Conservation (phyloP, 2,113 vertebrate genomes). For the Xyliphius kryptos region DNA sequence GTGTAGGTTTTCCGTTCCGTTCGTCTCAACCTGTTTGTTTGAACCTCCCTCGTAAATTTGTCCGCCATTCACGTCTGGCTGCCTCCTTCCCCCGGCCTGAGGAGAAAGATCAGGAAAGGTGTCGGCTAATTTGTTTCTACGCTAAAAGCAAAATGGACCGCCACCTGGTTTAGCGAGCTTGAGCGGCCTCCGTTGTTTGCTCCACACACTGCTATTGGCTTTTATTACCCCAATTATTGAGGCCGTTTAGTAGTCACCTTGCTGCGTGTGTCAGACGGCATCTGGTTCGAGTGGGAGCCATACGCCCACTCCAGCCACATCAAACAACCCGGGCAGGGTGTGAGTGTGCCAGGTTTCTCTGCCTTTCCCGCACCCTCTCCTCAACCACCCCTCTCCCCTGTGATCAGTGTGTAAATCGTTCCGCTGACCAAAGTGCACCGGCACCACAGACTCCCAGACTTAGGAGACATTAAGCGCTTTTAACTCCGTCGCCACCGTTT, state of each 20-base stretch:
- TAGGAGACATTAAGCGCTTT: conserved; percentile 32
- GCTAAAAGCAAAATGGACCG: conserved; percentile 63
- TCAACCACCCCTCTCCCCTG: background rate
- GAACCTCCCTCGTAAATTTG: conserved; percentile 63
- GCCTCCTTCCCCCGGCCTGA: conserved; percentile 53
- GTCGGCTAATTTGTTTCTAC: conserved; percentile 66
- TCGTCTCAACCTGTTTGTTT: conserved; percentile 58
- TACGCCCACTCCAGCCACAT: conserved; percentile 37
- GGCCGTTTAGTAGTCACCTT: conserved; percentile 60
- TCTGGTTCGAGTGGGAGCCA: conserved; percentile 49
- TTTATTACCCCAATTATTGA: conserved; percentile 68
- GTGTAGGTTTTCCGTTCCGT: no score
- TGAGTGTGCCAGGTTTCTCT: conserved; percentile 14
- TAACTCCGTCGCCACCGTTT: conserved; percentile 57
- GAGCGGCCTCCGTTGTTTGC: conserved; percentile 42
- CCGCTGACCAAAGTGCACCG: conserved; percentile 17
- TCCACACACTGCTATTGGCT: conserved; percentile 58
- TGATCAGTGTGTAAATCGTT: background rate
- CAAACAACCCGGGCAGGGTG: conserved; percentile 26
- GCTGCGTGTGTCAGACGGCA: conserved; percentile 54
- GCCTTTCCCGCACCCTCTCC: background rate
- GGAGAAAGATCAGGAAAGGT: conserved; percentile 51
- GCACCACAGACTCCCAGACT: conserved; percentile 29
- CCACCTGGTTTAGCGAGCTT: conserved; percentile 59
- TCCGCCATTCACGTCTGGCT: conserved; percentile 61